A percentile compares a stretch with the other conserved stretches of the same genome.
These are phyloP conservation scores for Sesamia inferens DNA, from an alignment of 2,888 invertebrate genomes.

Conservation along the genomic window DNA sequence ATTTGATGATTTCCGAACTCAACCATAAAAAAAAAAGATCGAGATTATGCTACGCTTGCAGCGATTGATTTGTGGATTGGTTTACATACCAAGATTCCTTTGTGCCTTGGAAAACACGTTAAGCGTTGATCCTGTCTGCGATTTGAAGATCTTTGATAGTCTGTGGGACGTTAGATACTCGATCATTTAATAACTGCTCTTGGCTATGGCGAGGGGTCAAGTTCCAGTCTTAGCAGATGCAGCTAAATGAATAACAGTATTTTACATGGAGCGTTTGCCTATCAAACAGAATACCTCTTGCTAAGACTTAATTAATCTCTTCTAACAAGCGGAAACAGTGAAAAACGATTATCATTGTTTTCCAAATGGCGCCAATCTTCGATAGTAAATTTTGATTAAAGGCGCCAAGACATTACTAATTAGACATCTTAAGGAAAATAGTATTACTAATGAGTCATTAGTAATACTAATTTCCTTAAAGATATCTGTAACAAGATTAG, in stretches of 20 bases:
- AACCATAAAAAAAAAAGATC: too few species aligned
- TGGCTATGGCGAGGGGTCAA: too few species aligned
- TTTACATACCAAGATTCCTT: neutral
- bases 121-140: neutral
- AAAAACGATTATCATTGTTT: neutral
- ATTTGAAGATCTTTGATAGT: neutral
- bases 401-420: too few species aligned
- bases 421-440: too few species aligned
- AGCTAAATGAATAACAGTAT: too few species aligned
- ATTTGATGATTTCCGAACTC: too few species aligned
- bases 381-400: neutral
- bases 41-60: neutral
- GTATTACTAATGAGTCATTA: too few species aligned
- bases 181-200: neutral
- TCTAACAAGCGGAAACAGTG: neutral
- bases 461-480: too few species aligned
- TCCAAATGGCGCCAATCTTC: neutral
- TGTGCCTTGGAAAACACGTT: neutral
- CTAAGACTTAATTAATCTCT: conserved; percentile 32
- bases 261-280: too few species aligned
- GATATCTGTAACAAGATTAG: too few species aligned
- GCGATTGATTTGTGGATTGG: neutral
- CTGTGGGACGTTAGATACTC: neutral
- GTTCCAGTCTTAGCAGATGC: too few species aligned
- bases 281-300: neutral